A percentile compares a stretch with the other conserved stretches of the same genome.
These are phyloP conservation scores for Adelognathus sp. DNA, from an alignment of 2,888 invertebrate species.

Conservation along the genomic window DNA sequence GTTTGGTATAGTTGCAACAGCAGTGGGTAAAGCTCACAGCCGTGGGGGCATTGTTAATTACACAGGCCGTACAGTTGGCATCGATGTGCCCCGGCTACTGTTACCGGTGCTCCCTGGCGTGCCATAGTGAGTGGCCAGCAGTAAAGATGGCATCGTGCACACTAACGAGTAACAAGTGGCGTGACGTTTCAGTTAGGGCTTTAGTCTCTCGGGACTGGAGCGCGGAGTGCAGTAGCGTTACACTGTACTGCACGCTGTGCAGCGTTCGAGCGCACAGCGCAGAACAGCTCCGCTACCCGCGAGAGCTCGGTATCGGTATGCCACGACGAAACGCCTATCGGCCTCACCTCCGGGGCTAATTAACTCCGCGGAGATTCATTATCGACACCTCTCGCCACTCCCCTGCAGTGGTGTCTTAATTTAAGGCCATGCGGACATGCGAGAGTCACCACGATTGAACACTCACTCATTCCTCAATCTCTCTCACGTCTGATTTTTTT, in stretches of 20 bases:
- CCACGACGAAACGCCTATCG: conserved; percentile 76
- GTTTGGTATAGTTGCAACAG: neutral
- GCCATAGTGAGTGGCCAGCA: conserved; percentile 59
- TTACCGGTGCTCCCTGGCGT: conserved; percentile 56
- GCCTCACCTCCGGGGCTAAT: conserved; percentile 75
- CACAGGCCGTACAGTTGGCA: conserved; percentile 65
- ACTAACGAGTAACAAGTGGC: conserved; percentile 77
- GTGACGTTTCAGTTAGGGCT: conserved; percentile 78
- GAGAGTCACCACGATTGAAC: conserved; percentile 37
- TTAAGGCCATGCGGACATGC: conserved; percentile 60
- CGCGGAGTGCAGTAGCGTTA: conserved; percentile 3
- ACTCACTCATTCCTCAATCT: conserved; percentile 38
- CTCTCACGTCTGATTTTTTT: conserved; percentile 30
- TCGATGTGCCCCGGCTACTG: conserved; percentile 66
- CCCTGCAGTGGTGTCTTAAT: conserved; percentile 70
- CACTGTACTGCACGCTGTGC: conserved; percentile 27
- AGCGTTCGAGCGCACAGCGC: neutral
- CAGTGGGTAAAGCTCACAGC: neutral
- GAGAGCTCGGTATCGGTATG: conserved; percentile 73
- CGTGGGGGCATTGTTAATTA: conserved; percentile 73
- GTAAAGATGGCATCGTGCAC: conserved; percentile 78
- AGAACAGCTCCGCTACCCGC: conserved; percentile 25
- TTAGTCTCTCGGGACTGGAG: conserved; percentile 60
- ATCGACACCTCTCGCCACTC: conserved; percentile 75
- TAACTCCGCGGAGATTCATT: conserved; percentile 77